Evolutionary conservation across 1,140 invertebrate genomes (phyloP), one percentile per base, ranked within the genome.

Genomic region (Trichonephila clavata): DNA sequence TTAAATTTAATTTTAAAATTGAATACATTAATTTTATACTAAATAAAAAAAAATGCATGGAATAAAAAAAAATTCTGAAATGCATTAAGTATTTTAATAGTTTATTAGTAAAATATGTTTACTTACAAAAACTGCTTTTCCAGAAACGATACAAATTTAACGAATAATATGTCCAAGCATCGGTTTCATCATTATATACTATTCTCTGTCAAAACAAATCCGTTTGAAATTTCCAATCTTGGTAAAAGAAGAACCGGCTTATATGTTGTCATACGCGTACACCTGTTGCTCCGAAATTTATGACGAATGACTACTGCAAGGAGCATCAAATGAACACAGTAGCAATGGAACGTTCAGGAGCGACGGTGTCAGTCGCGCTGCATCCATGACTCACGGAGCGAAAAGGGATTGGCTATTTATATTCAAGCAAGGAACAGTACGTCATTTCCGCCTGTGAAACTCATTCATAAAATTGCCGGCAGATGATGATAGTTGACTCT

Each of bases 391-490:
- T 90, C 88, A 90, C n/a, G 32, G 32, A 16, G 24, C n/a, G 65
- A 43, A 61, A 80, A 24, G 13, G 39, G 84, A 92, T 92, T 92
- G 83, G 81, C 83, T 92, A 92, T 92, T 92, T 92, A 92, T 92
- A 92, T 50, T 60, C 60, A 27, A 86, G 84, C 43, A 27, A 83
- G 20, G 39, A n/a, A 10, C 20, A 10, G 18, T 32, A 93, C 92
- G 92, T 93, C 92, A 93, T 84, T 93, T 93, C 92, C 92, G 92
- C 24, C 24, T 68, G 59, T 60, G 50, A 57, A 87, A 93, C 61
- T 93, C 92, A 93, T 93, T 93, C 92, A 93, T 93, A 71, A 92
- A 87, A 93, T 93, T 68, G 83, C 27, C 50, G 65, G 68, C 61
- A 57, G 84, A 84, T 84, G 83, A 84, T 84, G 83, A 50, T 50